These are phyloP conservation scores for Cataglyphis rosenhaueri DNA, from an alignment of 2,888 invertebrate species.

Conservation along the genomic window DNA sequence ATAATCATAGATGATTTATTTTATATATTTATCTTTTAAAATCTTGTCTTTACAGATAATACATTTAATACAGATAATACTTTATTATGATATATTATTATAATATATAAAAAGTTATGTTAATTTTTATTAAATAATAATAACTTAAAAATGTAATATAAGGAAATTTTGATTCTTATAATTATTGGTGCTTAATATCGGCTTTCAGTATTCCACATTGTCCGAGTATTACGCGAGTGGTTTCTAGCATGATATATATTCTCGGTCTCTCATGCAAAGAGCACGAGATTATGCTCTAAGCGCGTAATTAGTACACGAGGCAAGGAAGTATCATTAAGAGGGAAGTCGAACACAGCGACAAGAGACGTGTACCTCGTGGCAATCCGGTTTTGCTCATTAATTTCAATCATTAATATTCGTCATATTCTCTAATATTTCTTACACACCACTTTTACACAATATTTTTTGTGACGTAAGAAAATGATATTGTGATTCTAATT, in stretches of 20 bases:
- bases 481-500: conserved; percentile 8
- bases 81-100: background rate
- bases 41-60: background rate
- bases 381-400: conserved; percentile 46
- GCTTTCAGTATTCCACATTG: conserved; percentile 37
- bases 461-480: background rate
- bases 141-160: background rate
- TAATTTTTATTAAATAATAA: background rate
- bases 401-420: conserved; percentile 47
- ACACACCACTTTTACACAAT: background rate
- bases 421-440: conserved; percentile 4
- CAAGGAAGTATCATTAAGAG: conserved; percentile 53
- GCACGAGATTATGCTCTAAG: conserved; percentile 45
- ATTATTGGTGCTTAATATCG: conserved; percentile 15
- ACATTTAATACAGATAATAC: background rate
- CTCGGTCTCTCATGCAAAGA: conserved; percentile 27
- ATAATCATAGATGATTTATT: background rate
- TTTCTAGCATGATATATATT: conserved; percentile 14
- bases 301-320: conserved; percentile 42
- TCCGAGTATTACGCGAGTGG: conserved; percentile 4
- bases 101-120: background rate
- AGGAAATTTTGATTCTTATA: conserved; percentile 25
- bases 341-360: conserved; percentile 44
- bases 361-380: conserved; percentile 27
- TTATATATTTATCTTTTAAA: background rate